These are phyloP conservation scores for Morelia viridis DNA, from an alignment of 2,797 vertebrate genomes.

Conservation along the genomic window DNA sequence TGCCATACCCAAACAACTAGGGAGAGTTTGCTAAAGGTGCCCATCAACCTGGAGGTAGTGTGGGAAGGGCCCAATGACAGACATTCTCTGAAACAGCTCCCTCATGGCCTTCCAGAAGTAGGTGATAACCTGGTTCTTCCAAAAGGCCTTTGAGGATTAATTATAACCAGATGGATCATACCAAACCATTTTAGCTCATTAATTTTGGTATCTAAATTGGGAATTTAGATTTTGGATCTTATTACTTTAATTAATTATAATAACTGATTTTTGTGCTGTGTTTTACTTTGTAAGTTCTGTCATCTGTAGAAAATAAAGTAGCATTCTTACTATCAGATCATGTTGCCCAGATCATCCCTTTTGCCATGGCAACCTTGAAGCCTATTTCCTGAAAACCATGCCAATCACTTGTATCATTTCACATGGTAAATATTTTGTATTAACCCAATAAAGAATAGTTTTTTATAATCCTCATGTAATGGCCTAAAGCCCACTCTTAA, in stretches of 20 bases:
- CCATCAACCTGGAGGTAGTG: background rate
- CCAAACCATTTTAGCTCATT: background rate
- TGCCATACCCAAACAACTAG: background rate
- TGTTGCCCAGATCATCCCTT: background rate
- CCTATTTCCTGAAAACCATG: background rate
- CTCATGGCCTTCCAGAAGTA: too few relatives aligned
- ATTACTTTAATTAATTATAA: background rate
- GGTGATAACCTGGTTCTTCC: too few relatives aligned
- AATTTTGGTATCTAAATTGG: background rate
- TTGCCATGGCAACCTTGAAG: background rate
- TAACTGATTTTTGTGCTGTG: background rate
- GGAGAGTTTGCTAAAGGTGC: background rate
- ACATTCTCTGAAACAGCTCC: too few relatives aligned
- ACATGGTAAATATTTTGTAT: background rate
- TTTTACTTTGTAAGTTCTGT: background rate
- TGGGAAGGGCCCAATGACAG: too few relatives aligned
- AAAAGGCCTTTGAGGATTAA: background rate
- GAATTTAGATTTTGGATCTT: background rate
- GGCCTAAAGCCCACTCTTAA: background rate
- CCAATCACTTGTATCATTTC: background rate
- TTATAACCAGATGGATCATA: background rate
- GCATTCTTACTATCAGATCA: background rate
- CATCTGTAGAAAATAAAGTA: background rate
- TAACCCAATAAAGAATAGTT: background rate
- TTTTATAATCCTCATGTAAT: background rate